Base-by-base conservation (phyloP, 1,140 invertebrate genomes). In the Drosophila azteca region DNA sequence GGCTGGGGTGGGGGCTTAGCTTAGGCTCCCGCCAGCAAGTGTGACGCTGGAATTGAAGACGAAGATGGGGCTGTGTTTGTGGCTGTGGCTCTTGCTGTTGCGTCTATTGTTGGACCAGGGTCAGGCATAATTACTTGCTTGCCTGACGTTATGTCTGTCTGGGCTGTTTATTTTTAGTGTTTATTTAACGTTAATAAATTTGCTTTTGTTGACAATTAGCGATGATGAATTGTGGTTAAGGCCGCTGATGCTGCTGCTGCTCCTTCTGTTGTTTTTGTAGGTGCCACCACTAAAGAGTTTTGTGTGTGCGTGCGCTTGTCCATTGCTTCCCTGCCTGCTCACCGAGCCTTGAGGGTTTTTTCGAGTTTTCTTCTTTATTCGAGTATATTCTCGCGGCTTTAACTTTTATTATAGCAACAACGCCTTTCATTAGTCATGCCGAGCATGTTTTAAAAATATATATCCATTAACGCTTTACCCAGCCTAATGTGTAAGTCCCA, bases 81-180 rank as follows among this genome's bases (percentile, higher is more conserved):
- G 62, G 26, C 22, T 39, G 31, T 35, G 9, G 31, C 9, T 35
- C 9, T 39, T 31, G 72, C 35, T 45, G 17, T 51, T 68, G 39
- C 54, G 72, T 52, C 77, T 85, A 78, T 85, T 85, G 81, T 87
- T 79, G 75, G 75, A 79, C 83, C 83, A 87, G 83, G 83, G 83
- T 88, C 83, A 87, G 88, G 83, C 83, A 87, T 87, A 87, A 83
- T 87, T 87, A 79, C 83, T 79, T 61, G 77, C 57, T 55, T 39
- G 78, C 48, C 63, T 46, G 62, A 64, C 48, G 60, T 55, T 64
- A 26, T 26, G 24, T 26, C 24, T 26, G 24, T 26, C 24, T 26
- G 44, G 46, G 26, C 29, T 39, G 52, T 57, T 82, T 88, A 87
- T 72, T 88, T 83, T 81, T 74, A 85, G 82, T 85, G 62, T 82